Evolutionary conservation across 1,140 invertebrate species (phyloP), one percentile per base, ranked within the genome.

Genomic region (Protaetia brevitarsis): DNA sequence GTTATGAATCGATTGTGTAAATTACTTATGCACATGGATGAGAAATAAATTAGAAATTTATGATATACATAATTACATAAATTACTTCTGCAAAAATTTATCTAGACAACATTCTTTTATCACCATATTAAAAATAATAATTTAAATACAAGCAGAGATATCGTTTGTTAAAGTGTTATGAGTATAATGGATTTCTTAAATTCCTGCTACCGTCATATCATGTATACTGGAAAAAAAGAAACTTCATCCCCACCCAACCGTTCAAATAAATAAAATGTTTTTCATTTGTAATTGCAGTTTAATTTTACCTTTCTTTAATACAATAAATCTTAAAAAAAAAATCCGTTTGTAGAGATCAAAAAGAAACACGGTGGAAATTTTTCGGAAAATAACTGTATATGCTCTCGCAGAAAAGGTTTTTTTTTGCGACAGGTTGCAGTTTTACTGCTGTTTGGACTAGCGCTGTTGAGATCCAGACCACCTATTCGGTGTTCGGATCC

Each of bases 161-260:
- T 68, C 67, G 68, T 68, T 64, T 67, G 58, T 45, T 67, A 66
- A 65, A 45, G 64, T 68, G 28, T 60, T 60, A 70, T 59, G 57
- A 66, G 59, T 66, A 51, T 57, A 66, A 62, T 58, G 65, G 67
- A 69, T 71, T 71, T 71, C 69, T 69, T 71, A 71, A 71, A 67
- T 65, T 63, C 21, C 3, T 63, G 19, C 27, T 59, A 64, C 45
- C 10, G 27, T 64, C 26, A 51, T 64, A 29, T 64, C 51, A 58
- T 57, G n/a, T 56, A 30, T 36, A 13, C 19, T 51, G 41, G 16
- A 51, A 51, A 51, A 51, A 19, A 11, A 23, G 19, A 51, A 5
- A 51, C 26, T 51, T 19, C 41, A 51, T 19, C 41, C 41, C 41
- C 41, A 51, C 41, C n/a, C 41, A 51, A 51, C 41, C 41, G 19